These are phyloP conservation scores for Leucophora obtusa DNA, from an alignment of 2,888 invertebrate genomes.

Conservation along the genomic window DNA sequence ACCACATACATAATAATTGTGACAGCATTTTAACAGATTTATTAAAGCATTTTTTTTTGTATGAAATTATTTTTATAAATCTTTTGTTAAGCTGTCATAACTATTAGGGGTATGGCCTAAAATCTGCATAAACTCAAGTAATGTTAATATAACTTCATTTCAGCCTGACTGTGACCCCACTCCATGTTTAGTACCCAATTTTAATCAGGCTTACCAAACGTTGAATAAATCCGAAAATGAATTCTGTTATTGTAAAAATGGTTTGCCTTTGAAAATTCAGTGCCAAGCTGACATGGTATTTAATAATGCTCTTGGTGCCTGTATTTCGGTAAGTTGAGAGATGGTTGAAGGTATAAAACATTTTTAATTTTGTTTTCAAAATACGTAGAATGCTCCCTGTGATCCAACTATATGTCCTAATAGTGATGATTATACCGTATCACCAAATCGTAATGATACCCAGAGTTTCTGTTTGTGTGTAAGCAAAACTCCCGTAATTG, in stretches of 20 bases:
- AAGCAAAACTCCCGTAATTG: conserved; percentile 62
- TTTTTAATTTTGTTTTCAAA: background rate
- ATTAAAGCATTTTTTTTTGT: too few species aligned
- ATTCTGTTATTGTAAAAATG: conserved; percentile 69
- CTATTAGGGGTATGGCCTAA: background rate
- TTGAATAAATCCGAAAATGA: conserved; percentile 51
- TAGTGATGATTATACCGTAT: conserved; percentile 60
- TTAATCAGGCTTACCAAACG: conserved; percentile 57
- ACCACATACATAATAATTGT: too few species aligned
- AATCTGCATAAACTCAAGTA: background rate
- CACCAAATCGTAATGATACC: conserved; percentile 66
- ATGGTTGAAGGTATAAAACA: too few species aligned
- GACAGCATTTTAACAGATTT: too few species aligned
- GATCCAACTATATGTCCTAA: conserved; percentile 68
- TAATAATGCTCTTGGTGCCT: conserved; percentile 32
- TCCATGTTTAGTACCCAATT: conserved; percentile 49
- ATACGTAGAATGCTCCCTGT: conserved; percentile 70
- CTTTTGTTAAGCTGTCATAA: too few species aligned
- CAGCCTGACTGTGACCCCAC: conserved; percentile 69
- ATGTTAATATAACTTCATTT: background rate
- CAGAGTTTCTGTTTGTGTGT: conserved; percentile 72
- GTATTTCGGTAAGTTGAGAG: conserved; percentile 68
- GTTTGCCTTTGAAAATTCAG: conserved; percentile 62
- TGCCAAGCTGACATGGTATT: conserved; percentile 67
- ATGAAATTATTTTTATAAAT: too few species aligned